Evolutionary conservation across 2,797 vertebrate species (phyloP).

Genomic region (Cossypha heuglini): DNA sequence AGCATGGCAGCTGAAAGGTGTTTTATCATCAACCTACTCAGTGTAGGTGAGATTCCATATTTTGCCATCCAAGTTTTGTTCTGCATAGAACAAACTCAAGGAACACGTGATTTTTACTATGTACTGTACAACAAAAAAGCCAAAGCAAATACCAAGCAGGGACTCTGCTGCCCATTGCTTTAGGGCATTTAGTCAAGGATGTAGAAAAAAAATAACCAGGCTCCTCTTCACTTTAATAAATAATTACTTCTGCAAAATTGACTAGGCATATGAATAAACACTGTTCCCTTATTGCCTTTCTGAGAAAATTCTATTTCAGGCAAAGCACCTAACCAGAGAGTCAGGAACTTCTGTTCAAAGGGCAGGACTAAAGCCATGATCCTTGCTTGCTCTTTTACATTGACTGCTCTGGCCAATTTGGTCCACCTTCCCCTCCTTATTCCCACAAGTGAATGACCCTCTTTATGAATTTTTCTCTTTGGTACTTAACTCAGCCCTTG

Average conservation of each 20-base stretch:
- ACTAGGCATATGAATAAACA: neutral
- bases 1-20: neutral
- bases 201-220: neutral
- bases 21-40: neutral
- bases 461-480: neutral
- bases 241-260: neutral
- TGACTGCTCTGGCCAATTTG: neutral
- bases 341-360: neutral
- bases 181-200: neutral
- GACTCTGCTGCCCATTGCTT: neutral
- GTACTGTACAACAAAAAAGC: neutral
- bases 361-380: neutral
- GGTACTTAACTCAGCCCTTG: neutral
- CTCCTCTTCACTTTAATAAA: neutral
- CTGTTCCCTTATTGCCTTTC: neutral
- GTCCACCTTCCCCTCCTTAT: neutral
- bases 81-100: neutral
- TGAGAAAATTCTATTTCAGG: neutral
- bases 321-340: neutral
- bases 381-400: neutral
- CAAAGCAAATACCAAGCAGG: neutral
- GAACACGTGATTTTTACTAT: accelerated
- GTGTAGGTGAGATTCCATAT: neutral
- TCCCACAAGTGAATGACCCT: neutral
- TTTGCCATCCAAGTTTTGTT: neutral